These are phyloP conservation scores for Drosophila elegans DNA, from an alignment of 1,140 invertebrate species.

Conservation along the genomic window DNA sequence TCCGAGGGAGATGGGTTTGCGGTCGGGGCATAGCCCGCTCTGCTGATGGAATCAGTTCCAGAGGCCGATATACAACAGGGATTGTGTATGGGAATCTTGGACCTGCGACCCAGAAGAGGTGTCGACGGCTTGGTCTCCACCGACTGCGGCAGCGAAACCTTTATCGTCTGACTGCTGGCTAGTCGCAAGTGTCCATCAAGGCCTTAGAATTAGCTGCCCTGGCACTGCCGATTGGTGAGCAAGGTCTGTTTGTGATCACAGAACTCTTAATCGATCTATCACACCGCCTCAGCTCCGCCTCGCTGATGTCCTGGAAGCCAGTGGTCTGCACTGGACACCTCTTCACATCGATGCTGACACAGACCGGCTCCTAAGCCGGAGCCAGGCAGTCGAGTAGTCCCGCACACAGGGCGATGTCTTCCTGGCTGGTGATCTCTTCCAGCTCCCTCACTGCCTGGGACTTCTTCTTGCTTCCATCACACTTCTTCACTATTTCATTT, in stretches of 20 bases:
- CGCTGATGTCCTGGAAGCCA: conserved; percentile 65
- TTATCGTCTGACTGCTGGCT: conserved; percentile 74
- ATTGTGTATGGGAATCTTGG: conserved; percentile 80
- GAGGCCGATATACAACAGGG: conserved; percentile 68
- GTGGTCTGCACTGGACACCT: conserved; percentile 62
- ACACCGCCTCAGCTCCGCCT: conserved; percentile 60
- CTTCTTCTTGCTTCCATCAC: conserved; percentile 51
- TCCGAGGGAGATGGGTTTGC: background rate
- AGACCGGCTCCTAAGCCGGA: conserved; percentile 67
- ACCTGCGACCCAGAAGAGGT: conserved; percentile 56
- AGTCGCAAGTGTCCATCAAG: conserved; percentile 70
- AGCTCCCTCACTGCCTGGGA: background rate
- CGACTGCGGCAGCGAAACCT: conserved; percentile 47
- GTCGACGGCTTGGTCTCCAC: conserved; percentile 34
- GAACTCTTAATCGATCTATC: conserved; percentile 38
- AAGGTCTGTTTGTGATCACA: conserved; percentile 30
- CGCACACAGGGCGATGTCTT: conserved; percentile 61
- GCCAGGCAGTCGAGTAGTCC: conserved; percentile 64
- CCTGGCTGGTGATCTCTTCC: conserved; percentile 44
- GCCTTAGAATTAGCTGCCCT: conserved; percentile 77
- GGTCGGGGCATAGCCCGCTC: conserved; percentile 57
- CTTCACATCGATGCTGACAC: conserved; percentile 67
- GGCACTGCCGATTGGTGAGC: conserved; percentile 63
- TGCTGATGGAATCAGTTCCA: conserved; percentile 69
- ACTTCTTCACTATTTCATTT: conserved; percentile 26